Evolutionary conservation across 1,140 invertebrate genomes (phyloP).

Genomic region (Bombus superbus): DNA sequence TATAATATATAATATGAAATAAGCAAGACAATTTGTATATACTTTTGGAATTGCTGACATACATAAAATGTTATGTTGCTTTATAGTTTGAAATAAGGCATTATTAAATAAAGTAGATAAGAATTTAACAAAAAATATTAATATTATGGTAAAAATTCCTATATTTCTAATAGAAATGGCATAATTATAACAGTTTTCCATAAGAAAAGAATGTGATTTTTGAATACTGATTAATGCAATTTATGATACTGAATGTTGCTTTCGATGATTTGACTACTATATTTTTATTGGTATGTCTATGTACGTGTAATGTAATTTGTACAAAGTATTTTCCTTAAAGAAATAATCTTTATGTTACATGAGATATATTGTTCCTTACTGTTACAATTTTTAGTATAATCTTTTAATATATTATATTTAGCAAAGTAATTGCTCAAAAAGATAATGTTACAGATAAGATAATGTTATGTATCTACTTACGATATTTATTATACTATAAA

Average conservation of each 20-base stretch:
- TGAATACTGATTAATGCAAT: slow-evolving; percentile 44
- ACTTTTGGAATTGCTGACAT: slow-evolving; percentile 37
- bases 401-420: slow-evolving; percentile 36
- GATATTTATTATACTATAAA: slow-evolving; percentile 59
- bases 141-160: slow-evolving; percentile 34
- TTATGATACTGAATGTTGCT: slow-evolving; percentile 9
- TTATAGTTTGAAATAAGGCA: slow-evolving; percentile 37
- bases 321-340: not conserved
- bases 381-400: slow-evolving; percentile 12
- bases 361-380: slow-evolving; percentile 26
- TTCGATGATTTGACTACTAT: slow-evolving; percentile 42
- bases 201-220: slow-evolving; percentile 49
- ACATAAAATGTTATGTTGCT: slow-evolving; percentile 39
- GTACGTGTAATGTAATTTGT: not conserved
- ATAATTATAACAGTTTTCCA: slow-evolving; percentile 61
- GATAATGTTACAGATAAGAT: slow-evolving; percentile 24
- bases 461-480: slow-evolving; percentile 40
- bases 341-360: not conserved
- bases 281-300: slow-evolving; percentile 30
- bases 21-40: slow-evolving; percentile 33
- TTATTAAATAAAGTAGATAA: slow-evolving; percentile 38
- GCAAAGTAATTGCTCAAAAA: slow-evolving; percentile 62
- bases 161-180: slow-evolving; percentile 52
- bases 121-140: slow-evolving; percentile 33
- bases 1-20: slow-evolving; percentile 40